These are phyloP conservation scores for Lepus oiostolus DNA, from an alignment of 2,797 vertebrate genomes.

Conservation along the genomic window DNA sequence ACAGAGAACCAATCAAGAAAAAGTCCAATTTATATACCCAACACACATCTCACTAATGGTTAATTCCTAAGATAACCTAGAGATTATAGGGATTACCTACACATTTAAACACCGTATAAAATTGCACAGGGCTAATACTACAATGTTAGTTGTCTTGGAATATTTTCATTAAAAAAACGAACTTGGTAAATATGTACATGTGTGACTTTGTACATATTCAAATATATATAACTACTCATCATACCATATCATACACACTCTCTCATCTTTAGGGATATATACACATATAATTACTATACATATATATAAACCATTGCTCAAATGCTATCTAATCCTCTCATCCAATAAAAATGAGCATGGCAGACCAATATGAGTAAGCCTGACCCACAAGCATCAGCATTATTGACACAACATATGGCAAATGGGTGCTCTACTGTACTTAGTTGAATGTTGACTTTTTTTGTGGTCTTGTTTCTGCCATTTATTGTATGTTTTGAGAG, in stretches of 20 bases:
- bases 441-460: neutral
- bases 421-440: neutral
- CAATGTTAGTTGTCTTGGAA: neutral
- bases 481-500: slow-evolving; percentile 44
- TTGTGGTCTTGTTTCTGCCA: neutral
- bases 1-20: slow-evolving; percentile 21
- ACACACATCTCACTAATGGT: neutral
- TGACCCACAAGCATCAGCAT: neutral
- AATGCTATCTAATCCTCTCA: neutral
- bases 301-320: neutral
- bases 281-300: too few relatives aligned
- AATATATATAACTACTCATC: neutral
- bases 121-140: neutral
- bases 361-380: neutral
- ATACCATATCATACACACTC: neutral
- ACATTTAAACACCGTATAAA: neutral
- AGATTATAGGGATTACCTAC: neutral
- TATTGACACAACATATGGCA: neutral
- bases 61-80: slow-evolving; percentile 5
- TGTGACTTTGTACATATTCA: neutral
- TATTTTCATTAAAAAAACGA: slow-evolving; percentile 44
- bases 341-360: neutral
- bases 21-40: slow-evolving; percentile 25
- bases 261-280: neutral
- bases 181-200: neutral